Conservation (phyloP, 1,140 invertebrate species). For the Wasmannia auropunctata region DNA sequence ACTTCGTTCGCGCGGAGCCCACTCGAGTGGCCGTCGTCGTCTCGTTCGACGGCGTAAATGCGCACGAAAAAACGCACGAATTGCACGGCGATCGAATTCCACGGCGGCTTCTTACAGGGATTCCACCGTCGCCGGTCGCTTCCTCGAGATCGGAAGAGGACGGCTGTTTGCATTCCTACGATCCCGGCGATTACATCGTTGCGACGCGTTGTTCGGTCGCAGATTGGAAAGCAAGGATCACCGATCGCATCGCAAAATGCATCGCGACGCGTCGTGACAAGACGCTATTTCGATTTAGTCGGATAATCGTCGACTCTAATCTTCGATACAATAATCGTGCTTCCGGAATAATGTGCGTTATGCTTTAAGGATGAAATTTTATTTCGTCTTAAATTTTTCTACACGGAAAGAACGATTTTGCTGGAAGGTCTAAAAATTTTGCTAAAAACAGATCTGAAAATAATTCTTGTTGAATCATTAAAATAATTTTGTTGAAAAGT, state of each 20-base stretch:
- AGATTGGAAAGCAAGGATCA: not conserved
- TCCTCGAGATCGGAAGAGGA: not conserved
- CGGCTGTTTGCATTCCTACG: slow-evolving; percentile 26
- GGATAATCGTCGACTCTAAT: not conserved
- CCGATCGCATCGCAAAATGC: not conserved
- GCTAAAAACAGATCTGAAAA: too few relatives aligned
- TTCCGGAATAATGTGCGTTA: not conserved
- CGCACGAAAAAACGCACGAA: slow-evolving; percentile 59
- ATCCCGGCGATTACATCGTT: slow-evolving; percentile 39
- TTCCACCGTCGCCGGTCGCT: slow-evolving; percentile 35
- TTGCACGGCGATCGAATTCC: slow-evolving; percentile 63
- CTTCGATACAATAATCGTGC: not conserved
- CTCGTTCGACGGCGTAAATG: slow-evolving; percentile 6
- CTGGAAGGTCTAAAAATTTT: too few relatives aligned
- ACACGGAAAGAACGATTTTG: too few relatives aligned
- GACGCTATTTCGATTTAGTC: not conserved
- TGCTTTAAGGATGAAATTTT: not conserved
- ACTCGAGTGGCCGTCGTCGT: not conserved
- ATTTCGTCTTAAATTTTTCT: not conserved
- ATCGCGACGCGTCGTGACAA: not conserved
- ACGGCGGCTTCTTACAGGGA: slow-evolving; percentile 39
- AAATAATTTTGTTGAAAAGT: too few relatives aligned
- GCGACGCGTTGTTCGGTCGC: slow-evolving; percentile 3
- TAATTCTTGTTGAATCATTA: too few relatives aligned
- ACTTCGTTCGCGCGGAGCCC: slow-evolving; percentile 32